A percentile compares a stretch with the other conserved stretches of the same genome.
Conservation (phyloP, 2,113 vertebrate genomes). For the Chloroceryle aenea region DNA sequence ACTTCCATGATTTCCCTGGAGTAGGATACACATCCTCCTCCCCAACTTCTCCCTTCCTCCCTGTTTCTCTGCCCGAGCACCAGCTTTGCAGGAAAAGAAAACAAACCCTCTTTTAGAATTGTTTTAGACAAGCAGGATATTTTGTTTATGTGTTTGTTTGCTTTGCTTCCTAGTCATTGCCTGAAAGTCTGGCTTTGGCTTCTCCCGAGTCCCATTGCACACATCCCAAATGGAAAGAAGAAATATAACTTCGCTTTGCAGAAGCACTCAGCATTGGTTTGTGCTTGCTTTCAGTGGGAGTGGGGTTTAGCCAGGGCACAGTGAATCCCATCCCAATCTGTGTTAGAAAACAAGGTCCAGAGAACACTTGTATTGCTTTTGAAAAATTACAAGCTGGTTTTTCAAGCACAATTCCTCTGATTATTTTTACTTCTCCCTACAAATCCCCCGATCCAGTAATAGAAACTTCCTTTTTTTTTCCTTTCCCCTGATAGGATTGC, state of each 20-base stretch:
- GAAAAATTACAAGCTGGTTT: not conserved
- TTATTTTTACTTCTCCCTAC: not conserved
- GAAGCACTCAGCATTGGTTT: not conserved
- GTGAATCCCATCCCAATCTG: not conserved
- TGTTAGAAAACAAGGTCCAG: not conserved
- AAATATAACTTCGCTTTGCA: not conserved
- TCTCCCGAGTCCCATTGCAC: not conserved
- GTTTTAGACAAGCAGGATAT: not conserved
- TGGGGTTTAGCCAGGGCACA: not conserved
- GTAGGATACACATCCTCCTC: not conserved
- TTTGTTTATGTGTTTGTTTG: not conserved
- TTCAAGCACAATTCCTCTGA: not conserved
- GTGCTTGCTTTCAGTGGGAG: not conserved
- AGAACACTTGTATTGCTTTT: not conserved
- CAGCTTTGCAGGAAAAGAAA: not conserved
- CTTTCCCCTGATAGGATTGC: not conserved
- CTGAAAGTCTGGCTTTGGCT: not conserved
- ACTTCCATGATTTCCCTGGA: not conserved
- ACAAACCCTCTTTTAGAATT: fast-evolving
- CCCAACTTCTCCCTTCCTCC: not conserved
- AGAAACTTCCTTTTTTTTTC: not conserved
- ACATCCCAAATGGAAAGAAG: not conserved
- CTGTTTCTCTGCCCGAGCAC: not conserved
- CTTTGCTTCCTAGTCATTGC: not conserved
- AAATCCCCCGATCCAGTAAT: not conserved